These are phyloP conservation scores for Todiramphus chloris DNA, from an alignment of 2,113 vertebrate genomes.

Conservation along the genomic window DNA sequence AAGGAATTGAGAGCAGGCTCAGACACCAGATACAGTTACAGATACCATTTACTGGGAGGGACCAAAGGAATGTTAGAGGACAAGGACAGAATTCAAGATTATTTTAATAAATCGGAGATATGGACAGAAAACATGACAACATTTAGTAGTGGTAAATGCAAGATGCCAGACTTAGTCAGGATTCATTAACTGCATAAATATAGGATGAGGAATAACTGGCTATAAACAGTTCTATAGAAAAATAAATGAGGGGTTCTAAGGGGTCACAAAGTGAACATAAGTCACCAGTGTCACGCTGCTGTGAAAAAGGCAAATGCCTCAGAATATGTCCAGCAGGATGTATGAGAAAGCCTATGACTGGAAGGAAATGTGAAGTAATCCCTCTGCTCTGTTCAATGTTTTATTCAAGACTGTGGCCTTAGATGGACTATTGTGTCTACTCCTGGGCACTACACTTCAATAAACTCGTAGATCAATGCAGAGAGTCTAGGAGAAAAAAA, in stretches of 20 bases:
- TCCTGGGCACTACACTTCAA: neutral
- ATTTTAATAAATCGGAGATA: neutral
- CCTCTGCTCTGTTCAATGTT: neutral
- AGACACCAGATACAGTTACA: neutral
- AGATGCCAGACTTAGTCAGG: neutral
- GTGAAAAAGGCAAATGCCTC: neutral
- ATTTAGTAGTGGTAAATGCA: neutral
- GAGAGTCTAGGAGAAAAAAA: neutral
- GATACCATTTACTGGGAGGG: neutral
- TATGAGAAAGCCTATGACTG: neutral
- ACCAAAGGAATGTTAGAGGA: neutral
- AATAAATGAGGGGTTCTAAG: neutral
- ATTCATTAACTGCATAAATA: neutral
- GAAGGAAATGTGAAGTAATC: constrained; percentile 49
- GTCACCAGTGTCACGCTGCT: neutral
- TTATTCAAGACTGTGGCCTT: neutral
- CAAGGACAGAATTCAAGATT: neutral
- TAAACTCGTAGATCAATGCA: constrained; percentile 2
- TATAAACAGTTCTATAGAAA: neutral
- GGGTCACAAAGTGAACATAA: neutral
- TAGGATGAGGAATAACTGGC: neutral
- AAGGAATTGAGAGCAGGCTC: neutral
- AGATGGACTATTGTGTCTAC: constrained; percentile 22
- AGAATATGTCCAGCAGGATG: constrained; percentile 11
- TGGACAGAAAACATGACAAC: neutral